Evolutionary conservation across 1,140 invertebrate species (phyloP).

Genomic region (Marisa cornuarietis): DNA sequence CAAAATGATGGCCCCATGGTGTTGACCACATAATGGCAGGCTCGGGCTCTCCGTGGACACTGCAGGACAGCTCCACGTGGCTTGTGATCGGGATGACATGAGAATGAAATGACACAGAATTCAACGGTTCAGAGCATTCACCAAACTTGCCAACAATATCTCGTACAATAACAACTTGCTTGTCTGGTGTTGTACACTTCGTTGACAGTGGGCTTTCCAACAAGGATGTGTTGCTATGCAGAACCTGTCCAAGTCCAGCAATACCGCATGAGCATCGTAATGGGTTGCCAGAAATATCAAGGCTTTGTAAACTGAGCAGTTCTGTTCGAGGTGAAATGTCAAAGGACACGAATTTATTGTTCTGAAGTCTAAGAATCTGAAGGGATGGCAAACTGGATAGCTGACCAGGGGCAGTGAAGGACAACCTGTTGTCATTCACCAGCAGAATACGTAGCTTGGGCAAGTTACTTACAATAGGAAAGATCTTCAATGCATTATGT

Average conservation of each 20-base stretch:
- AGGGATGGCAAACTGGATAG: conserved; percentile 26
- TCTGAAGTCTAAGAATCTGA: conserved; percentile 30
- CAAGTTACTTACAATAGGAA: conserved; percentile 28
- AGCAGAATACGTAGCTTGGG: conserved; percentile 30
- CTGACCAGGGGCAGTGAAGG: conserved; percentile 23
- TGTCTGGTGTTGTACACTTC: conserved; percentile 36
- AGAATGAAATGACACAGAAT: conserved; percentile 20
- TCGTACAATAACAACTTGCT: conserved; percentile 18
- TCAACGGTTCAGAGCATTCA: conserved; percentile 39
- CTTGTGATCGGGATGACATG: conserved; percentile 19
- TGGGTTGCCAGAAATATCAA: conserved; percentile 51
- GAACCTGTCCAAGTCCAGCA: background rate
- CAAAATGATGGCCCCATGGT: conserved; percentile 48
- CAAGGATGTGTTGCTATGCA: background rate
- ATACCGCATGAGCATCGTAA: conserved; percentile 56
- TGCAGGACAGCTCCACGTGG: conserved; percentile 39
- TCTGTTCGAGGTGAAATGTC: conserved; percentile 13
- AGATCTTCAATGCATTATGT: conserved; percentile 32
- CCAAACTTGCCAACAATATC: conserved; percentile 25
- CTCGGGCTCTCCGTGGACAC: conserved; percentile 34
- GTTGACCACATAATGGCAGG: conserved; percentile 54
- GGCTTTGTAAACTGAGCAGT: conserved; percentile 25
- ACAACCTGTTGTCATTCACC: conserved; percentile 38
- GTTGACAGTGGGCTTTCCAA: conserved; percentile 7
- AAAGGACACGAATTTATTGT: conserved; percentile 38